phyloP scores from a whole-genome alignment of 2,888 invertebrate genomes.

The Frankliniella intonsa region DNA sequence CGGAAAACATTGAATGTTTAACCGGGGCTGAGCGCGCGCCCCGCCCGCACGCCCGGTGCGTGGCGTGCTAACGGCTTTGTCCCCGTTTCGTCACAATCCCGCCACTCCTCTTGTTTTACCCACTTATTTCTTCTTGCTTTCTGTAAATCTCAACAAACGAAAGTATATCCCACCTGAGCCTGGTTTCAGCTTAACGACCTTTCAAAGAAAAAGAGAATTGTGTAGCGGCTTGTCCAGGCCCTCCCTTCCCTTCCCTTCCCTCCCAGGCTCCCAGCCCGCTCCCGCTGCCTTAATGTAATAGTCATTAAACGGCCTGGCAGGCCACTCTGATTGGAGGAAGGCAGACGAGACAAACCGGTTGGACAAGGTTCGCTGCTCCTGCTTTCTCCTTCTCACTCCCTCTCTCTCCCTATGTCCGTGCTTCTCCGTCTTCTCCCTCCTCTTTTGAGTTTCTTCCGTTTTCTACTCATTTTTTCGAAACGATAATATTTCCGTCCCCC shows the following conservation, averaged over 20 bases:
- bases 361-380: background rate
- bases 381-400: background rate
- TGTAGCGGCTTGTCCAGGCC: background rate
- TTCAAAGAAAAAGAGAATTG: conserved; percentile 17
- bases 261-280: background rate
- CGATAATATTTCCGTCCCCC: background rate
- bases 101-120: background rate
- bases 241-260: background rate
- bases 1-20: no score
- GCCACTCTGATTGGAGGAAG: conserved; percentile 9
- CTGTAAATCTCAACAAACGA: background rate
- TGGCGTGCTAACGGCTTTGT: background rate
- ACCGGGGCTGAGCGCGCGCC: no score
- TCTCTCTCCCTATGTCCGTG: background rate
- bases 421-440: background rate
- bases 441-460: background rate
- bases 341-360: conserved; percentile 22
- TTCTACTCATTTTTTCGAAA: background rate
- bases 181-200: conserved; percentile 14
- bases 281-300: conserved; percentile 8
- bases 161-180: background rate
- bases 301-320: conserved; percentile 11
- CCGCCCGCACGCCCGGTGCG: no score
- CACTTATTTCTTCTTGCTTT: background rate
- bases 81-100: conserved; percentile 6